Evolutionary conservation across 2,113 vertebrate species (phyloP), one percentile per base, ranked within the genome.

Genomic region (Dromas ardeola): DNA sequence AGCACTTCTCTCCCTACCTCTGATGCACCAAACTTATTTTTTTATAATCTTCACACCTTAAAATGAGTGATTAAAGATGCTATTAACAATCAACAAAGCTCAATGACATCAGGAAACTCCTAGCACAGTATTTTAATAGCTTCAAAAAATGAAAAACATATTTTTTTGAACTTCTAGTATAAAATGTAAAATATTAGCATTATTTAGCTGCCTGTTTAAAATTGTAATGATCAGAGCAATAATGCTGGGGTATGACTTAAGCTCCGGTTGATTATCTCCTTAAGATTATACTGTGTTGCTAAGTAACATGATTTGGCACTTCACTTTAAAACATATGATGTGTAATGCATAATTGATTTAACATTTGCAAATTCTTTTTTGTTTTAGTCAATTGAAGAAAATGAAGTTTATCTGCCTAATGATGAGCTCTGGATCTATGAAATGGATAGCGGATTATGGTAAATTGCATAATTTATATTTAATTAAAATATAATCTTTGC

Each of bases 361-460:
- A 96, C 70, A 29, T 53, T 92, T 95, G 38, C 87, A 52, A 67
- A 1, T 92, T 65, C 89, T 95, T 88, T 86, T 29, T 23, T 16
- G 22, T 95, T 97, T 11, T 95, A 99, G 99, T 99, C 99, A 42
- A 97, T 99, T 95, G 99, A 98, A 97, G 98, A 99, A 88, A 98
- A 99, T 97, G 99, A 99, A 97, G 98, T 99, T 34, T 99, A 99
- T 81, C 98, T 99, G 63, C 99, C 99, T 73, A 99, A 98, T 78
- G 98, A 99, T 96, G 99, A 99, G 97, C 99, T 99, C 88, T 99
- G 99, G 99, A 97, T 98, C 58, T 99, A 99, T 90, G 99, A 99
- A 93, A 97, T 99, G 88, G 98, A 99, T 62, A 98, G 96, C 49
- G 99, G 99, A 15, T 94, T 99, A 85, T 99, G 99, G 99, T 99